These are phyloP conservation scores for Sebastolobus alascanus DNA, from an alignment of 2,797 vertebrate genomes.

Conservation along the genomic window DNA sequence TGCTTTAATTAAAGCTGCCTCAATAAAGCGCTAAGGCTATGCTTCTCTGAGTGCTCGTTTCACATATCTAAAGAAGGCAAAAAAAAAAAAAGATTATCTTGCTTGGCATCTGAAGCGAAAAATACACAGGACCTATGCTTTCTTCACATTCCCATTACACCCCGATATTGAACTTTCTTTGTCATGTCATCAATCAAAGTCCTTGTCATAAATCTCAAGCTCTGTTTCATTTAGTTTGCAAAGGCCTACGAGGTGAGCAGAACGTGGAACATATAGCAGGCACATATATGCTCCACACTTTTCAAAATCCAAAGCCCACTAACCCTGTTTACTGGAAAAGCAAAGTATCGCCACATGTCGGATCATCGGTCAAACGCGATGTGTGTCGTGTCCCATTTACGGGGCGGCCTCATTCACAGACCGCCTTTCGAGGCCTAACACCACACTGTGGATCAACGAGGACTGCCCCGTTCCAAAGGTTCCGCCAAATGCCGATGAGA, in stretches of 20 bases:
- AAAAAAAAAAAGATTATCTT: conserved; percentile 41
- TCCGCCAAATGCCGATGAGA: background rate
- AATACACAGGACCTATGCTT: conserved; percentile 33
- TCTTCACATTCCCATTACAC: conserved; percentile 16
- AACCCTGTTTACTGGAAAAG: conserved; percentile 54
- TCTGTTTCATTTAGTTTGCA: conserved; percentile 50
- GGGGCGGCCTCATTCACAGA: conserved; percentile 1
- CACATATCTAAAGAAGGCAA: conserved; percentile 72
- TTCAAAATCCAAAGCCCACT: conserved; percentile 49
- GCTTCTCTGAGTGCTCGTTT: conserved; percentile 39
- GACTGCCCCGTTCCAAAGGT: background rate
- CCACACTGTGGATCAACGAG: background rate
- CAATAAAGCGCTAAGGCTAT: conserved; percentile 76
- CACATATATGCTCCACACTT: conserved; percentile 67
- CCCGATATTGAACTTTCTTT: background rate
- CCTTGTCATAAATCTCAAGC: conserved; percentile 35
- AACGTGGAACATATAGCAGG: conserved; percentile 60
- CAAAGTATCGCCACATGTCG: conserved; percentile 5
- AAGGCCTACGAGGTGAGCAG: conserved; percentile 76
- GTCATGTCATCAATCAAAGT: conserved; percentile 15
- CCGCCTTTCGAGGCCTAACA: background rate
- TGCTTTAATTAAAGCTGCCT: conserved; percentile 40
- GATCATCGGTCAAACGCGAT: conserved; percentile 22
- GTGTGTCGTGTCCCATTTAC: background rate
- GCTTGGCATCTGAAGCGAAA: conserved; percentile 76